Evolutionary conservation across 1,140 invertebrate genomes (phyloP).

Genomic region (Aleiodes sp.): DNA sequence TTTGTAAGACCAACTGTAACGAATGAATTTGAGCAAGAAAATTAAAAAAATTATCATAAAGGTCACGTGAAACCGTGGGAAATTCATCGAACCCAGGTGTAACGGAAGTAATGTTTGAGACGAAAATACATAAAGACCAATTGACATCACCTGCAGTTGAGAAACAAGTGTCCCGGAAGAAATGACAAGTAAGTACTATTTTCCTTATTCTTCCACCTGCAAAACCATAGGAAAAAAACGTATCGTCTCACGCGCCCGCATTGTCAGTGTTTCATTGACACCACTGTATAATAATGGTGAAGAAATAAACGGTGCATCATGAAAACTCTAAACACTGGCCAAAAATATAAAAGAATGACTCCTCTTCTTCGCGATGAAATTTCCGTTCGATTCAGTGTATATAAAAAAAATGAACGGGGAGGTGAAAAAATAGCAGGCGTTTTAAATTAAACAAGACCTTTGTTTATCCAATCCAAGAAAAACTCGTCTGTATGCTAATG

Average conservation of each 20-base stretch:
- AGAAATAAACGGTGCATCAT: too few relatives aligned
- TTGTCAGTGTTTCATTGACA: neutral
- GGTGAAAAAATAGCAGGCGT: neutral
- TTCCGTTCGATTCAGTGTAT: neutral
- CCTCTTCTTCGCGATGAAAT: neutral
- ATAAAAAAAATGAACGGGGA: neutral
- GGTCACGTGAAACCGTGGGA: constrained; percentile 19
- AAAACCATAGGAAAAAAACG: too few relatives aligned
- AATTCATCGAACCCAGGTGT: constrained; percentile 22
- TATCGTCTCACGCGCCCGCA: too few relatives aligned
- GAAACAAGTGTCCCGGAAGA: neutral
- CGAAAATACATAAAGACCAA: neutral
- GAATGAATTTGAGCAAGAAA: too few relatives aligned
- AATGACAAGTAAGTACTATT: neutral
- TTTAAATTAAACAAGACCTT: neutral
- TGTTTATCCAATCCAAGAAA: constrained; percentile 19
- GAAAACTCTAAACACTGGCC: neutral
- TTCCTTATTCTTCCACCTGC: neutral
- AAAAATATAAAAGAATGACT: constrained; percentile 3
- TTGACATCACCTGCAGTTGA: constrained; percentile 8
- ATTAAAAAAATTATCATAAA: neutral
- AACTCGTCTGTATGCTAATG: constrained; percentile 33
- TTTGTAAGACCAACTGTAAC: constrained; percentile 76
- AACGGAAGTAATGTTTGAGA: constrained; percentile 20
- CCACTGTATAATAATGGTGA: neutral